A percentile compares a stretch with the other conserved stretches of the same genome.
Evolutionary conservation across 2,797 vertebrate species (phyloP).

Genomic region (Todus mexicanus): DNA sequence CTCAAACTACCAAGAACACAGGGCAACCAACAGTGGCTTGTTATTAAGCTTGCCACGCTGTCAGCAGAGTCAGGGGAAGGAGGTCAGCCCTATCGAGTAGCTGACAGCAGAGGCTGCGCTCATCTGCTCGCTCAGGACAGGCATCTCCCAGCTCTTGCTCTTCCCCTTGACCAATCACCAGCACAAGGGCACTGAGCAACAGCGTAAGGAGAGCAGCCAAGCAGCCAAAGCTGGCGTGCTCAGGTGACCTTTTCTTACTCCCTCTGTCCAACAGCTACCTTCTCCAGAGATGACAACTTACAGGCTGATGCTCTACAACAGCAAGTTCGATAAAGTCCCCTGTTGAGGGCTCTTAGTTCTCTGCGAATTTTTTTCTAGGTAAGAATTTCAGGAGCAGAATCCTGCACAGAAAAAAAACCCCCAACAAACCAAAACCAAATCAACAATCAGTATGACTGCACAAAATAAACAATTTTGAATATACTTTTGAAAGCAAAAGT

Average conservation of each 20-base stretch:
- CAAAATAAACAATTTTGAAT: not conserved
- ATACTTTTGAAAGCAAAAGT: slow-evolving; percentile 27
- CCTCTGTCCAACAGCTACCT: not conserved
- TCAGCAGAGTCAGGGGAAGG: not conserved
- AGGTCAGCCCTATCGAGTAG: not conserved
- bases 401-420: not conserved
- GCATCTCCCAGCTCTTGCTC: not conserved
- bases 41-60: not conserved
- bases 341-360: not conserved
- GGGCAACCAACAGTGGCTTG: not conserved
- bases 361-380: not conserved
- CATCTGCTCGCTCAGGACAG: not conserved
- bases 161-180: not conserved
- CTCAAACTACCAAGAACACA: not conserved
- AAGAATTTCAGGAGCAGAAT: not conserved
- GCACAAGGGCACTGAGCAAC: not conserved
- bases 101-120: not conserved
- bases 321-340: not conserved
- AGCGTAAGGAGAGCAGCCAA: not conserved
- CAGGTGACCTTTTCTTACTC: not conserved
- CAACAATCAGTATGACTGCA: not conserved
- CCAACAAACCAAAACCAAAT: not conserved
- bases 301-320: not conserved
- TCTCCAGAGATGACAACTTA: not conserved
- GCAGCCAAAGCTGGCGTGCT: not conserved